Conservation (phyloP, 1,140 invertebrate genomes). For the Drosophila pseudoananassae region DNA sequence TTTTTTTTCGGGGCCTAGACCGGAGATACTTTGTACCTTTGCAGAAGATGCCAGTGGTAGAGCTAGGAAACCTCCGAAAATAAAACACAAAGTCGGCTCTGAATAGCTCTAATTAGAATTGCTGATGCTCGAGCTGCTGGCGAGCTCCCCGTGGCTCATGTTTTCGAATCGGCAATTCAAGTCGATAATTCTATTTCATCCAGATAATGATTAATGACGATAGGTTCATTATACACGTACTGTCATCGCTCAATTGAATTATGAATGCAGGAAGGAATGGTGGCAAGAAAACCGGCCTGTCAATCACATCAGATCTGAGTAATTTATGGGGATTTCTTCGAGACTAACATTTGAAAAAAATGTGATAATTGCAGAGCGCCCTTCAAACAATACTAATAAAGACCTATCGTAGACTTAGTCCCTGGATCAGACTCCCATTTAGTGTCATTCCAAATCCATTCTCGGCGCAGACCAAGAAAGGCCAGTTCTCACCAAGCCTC, state of each 20-base stretch:
- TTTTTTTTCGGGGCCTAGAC: conserved; percentile 8
- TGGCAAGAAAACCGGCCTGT: conserved; percentile 7
- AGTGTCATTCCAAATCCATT: conserved; percentile 23
- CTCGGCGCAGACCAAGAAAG: conserved; percentile 9
- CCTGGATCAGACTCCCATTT: conserved; percentile 24
- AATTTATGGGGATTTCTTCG: no score
- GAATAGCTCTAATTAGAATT: conserved; percentile 80
- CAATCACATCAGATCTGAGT: conserved; percentile 12
- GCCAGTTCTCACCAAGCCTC: conserved; percentile 32
- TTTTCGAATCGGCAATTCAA: conserved; percentile 51
- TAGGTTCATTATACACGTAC: conserved; percentile 62
- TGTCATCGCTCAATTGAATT: conserved; percentile 65
- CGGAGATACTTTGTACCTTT: background rate
- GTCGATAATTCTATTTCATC: conserved; percentile 42
- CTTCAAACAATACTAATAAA: background rate
- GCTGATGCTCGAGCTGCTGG: conserved; percentile 34
- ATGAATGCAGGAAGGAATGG: conserved; percentile 26
- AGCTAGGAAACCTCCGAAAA: conserved; percentile 1
- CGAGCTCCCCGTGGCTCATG: conserved; percentile 50
- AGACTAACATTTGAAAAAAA: no score
- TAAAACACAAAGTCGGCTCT: conserved; percentile 23
- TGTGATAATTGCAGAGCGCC: no score
- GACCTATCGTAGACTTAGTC: background rate
- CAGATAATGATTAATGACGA: conserved; percentile 68
- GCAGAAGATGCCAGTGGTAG: conserved; percentile 22